These are phyloP conservation scores for Archocentrus centrarchus DNA, from an alignment of 2,113 vertebrate genomes.

Conservation along the genomic window DNA sequence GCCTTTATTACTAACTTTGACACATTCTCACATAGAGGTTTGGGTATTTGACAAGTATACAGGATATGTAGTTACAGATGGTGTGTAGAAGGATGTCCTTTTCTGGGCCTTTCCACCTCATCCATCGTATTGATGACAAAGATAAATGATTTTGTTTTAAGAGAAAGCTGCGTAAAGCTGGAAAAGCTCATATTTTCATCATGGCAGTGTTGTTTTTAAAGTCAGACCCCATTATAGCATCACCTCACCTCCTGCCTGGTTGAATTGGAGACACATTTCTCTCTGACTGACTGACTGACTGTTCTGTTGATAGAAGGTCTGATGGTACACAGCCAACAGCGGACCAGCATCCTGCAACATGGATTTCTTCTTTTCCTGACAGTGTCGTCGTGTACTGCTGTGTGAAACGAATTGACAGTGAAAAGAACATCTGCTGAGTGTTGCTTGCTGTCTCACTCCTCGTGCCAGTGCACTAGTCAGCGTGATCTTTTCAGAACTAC, in stretches of 20 bases:
- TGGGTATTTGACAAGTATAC: neutral
- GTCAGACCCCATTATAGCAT: neutral
- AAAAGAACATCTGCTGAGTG: neutral
- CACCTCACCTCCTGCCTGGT: neutral
- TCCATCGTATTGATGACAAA: slow-evolving; percentile 21
- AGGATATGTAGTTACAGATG: slow-evolving; percentile 12
- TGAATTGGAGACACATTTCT: slow-evolving; percentile 3
- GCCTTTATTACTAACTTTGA: slow-evolving; percentile 37
- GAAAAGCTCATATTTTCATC: neutral
- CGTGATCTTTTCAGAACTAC: neutral
- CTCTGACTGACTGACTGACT: neutral
- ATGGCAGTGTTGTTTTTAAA: neutral
- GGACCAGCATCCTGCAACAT: neutral
- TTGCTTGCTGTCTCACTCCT: neutral
- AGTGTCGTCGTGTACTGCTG: neutral
- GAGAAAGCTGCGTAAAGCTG: neutral
- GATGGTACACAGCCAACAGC: neutral
- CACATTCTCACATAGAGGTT: neutral
- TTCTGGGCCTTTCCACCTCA: neutral
- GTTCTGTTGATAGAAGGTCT: slow-evolving; percentile 10
- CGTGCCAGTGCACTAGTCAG: neutral
- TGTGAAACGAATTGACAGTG: neutral
- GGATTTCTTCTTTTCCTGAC: neutral
- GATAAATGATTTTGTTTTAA: slow-evolving; percentile 22
- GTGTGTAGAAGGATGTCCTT: slow-evolving; percentile 1